Base-by-base conservation (phyloP, 2,888 invertebrate genomes). In the Drosophila formosana region DNA sequence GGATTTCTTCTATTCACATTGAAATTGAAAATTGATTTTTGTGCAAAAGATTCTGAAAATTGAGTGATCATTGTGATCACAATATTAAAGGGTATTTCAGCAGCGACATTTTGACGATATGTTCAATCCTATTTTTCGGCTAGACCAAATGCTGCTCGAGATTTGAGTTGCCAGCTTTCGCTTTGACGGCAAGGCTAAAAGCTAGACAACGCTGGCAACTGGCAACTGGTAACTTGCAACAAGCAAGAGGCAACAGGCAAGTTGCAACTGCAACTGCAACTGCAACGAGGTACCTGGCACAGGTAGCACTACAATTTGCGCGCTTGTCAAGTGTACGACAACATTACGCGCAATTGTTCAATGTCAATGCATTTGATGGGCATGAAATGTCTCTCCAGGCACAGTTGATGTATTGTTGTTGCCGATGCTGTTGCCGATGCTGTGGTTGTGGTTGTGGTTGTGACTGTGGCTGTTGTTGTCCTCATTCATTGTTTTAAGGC, bases 341-440 rank as follows among this genome's bases (percentile, higher is more conserved):
- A 87, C 86, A 87, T 87, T 87, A 87, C 89, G 89, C 86, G 86
- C 89, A 87, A 87, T 87, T 87, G 86, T 87, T 87, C 89, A 87
- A 87, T 87, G 89, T 87, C 86, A 87, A 77, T 77, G 89, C 80
- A 84, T 84, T 88, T 89, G 87, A 86, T 86, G 88, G 82, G 86
- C 88, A 88, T 87, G 84, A 86, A 87, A 88, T 87, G 82, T 81
- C 67, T 70, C 66, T 56, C 41, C 50, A 58, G 56, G 47, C 60
- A 46, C 52, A 64, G 45, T 71, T 65, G 66, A 73, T 73, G 66
- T 60, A 64, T 72, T 70, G 70, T 53, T 61, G 58, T 28, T 46
- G 45, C 26, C 46, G 61, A 6, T 53, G 61, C 8, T 66, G 66
- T 46, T 77, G 76, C 68, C 66, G 18, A 18, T 18, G 18, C 18